Percentiles rank a stretch among this genome's conserved stretches.
phyloP scores from a whole-genome alignment of 2,888 invertebrate species.

The Exocentrus adspersus region DNA sequence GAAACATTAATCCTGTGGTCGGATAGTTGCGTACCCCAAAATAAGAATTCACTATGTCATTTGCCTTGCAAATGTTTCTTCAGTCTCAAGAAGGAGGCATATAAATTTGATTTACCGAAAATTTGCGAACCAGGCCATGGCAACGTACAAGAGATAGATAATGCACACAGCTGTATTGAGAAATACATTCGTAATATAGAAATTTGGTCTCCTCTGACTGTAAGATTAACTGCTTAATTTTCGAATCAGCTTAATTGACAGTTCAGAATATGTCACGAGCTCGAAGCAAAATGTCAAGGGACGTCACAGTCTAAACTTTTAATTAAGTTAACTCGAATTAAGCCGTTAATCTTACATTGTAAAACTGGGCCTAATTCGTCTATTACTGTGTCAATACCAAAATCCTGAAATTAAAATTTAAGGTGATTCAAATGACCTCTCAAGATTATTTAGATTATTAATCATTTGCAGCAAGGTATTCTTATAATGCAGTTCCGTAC shows the following conservation, averaged over 20 bases:
- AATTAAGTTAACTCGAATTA: no score
- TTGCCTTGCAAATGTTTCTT: conserved; percentile 31
- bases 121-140: conserved; percentile 40
- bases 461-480: neutral
- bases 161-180: conserved; percentile 33
- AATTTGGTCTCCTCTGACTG: conserved; percentile 24
- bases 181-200: conserved; percentile 26
- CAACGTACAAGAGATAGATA: conserved; percentile 35
- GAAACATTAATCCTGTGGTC: neutral
- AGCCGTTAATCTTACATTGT: no score
- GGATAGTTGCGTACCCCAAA: neutral
- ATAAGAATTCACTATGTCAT: conserved; percentile 22
- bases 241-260: no score
- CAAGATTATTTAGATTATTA: neutral
- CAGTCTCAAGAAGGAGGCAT: conserved; percentile 1
- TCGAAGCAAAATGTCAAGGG: no score
- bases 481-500: neutral
- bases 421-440: neutral
- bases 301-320: no score
- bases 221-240: no score
- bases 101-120: conserved; percentile 32
- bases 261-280: no score
- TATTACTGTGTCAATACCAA: conserved; percentile 14
- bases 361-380: conserved; percentile 32
- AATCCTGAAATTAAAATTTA: neutral